phyloP scores from a whole-genome alignment of 2,113 vertebrate genomes.

The Leptobrachium leishanense region DNA sequence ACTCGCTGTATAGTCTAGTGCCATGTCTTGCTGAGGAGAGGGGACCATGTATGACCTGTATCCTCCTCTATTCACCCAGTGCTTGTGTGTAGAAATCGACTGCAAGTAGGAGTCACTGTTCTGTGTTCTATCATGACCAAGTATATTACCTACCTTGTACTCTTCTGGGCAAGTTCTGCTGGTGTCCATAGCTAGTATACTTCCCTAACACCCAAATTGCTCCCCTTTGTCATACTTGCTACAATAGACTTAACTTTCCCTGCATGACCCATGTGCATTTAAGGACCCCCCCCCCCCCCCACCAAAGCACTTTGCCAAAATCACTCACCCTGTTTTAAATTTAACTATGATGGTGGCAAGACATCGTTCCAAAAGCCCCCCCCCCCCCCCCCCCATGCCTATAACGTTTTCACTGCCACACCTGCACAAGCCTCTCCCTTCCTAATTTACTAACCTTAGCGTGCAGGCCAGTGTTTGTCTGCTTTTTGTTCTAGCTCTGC shows the following conservation, averaged over 20 bases:
- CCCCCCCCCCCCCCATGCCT: slow-evolving; percentile 65
- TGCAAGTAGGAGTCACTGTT: slow-evolving; percentile 4
- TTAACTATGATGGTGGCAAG: too few relatives aligned
- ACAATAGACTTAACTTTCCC: neutral
- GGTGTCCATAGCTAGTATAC: neutral
- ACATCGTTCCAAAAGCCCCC: neutral
- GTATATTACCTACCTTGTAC: neutral
- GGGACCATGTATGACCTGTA: slow-evolving; percentile 62
- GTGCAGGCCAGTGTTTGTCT: slow-evolving; percentile 66
- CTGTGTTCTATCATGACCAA: slow-evolving; percentile 13
- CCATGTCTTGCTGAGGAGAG: slow-evolving; percentile 61
- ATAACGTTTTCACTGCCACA: slow-evolving; percentile 59
- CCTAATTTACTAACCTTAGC: slow-evolving; percentile 61
- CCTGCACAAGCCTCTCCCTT: slow-evolving; percentile 70
- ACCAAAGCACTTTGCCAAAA: slow-evolving; percentile 29
- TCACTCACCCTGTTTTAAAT: too few relatives aligned
- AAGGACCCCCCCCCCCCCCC: slow-evolving; percentile 13
- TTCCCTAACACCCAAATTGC: neutral
- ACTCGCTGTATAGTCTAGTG: slow-evolving; percentile 53
- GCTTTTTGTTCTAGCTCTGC: slow-evolving; percentile 54
- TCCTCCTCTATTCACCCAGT: slow-evolving; percentile 7
- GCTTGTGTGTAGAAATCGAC: slow-evolving; percentile 5
- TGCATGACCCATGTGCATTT: slow-evolving; percentile 5
- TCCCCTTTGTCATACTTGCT: too few relatives aligned
- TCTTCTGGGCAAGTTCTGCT: neutral